Percentiles rank a stretch among this genome's conserved stretches.
Evolutionary conservation across 2,113 vertebrate genomes (phyloP).

Genomic region (Triplophysa dalaica): DNA sequence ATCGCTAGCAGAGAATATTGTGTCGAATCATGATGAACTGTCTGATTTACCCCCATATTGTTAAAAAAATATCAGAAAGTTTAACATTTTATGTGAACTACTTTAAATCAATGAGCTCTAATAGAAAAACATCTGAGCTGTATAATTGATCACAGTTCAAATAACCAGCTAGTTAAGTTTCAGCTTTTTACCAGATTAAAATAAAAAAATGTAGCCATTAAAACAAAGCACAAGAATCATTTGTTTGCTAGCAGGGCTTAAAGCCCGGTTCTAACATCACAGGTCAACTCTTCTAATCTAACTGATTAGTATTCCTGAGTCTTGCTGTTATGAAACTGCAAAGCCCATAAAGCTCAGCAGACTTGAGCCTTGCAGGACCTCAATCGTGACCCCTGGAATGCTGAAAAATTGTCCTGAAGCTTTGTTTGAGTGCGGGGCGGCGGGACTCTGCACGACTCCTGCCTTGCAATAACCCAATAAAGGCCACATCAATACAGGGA

Average conservation of each 20-base stretch:
- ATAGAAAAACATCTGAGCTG: too few relatives aligned
- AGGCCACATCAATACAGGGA: constrained; percentile 20
- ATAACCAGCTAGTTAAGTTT: neutral
- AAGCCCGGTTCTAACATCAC: neutral
- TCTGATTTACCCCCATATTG: too few relatives aligned
- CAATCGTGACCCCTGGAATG: constrained; percentile 16
- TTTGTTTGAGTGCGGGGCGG: constrained; percentile 4
- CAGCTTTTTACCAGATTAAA: neutral
- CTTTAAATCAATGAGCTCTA: too few relatives aligned
- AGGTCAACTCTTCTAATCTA: constrained; percentile 7
- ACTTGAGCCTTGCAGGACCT: constrained; percentile 26
- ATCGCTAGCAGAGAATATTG: too few relatives aligned
- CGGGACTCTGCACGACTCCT: constrained; percentile 28
- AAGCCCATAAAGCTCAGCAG: constrained; percentile 10
- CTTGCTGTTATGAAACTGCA: constrained; percentile 28
- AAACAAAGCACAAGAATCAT: neutral
- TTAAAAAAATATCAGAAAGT: too few relatives aligned
- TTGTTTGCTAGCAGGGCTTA: neutral
- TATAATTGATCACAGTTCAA: neutral
- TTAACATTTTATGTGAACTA: too few relatives aligned
- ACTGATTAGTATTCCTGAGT: constrained; percentile 33
- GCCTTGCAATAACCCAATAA: constrained; percentile 29
- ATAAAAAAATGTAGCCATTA: neutral
- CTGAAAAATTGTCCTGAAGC: constrained; percentile 19
- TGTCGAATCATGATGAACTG: too few relatives aligned